phyloP scores from a whole-genome alignment of 2,113 vertebrate species.

The Chionomys nivalis region DNA sequence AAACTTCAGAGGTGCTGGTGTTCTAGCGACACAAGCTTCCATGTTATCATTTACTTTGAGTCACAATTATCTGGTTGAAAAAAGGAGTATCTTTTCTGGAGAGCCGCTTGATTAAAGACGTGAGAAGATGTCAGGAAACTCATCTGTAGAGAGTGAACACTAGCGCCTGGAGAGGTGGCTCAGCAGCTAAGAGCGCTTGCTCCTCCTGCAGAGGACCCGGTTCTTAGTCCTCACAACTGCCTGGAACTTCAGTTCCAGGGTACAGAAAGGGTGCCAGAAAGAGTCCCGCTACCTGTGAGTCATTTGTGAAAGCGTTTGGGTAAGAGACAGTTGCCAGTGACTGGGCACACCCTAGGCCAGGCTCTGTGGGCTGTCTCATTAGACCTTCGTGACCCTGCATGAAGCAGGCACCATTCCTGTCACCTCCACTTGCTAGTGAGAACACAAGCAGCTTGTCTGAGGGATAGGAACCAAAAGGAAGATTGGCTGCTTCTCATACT shows the following conservation, averaged over 20 bases:
- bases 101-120: not conserved
- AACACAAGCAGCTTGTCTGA: not conserved
- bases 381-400: not conserved
- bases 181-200: not conserved
- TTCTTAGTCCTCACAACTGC: not conserved
- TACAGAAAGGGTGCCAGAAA: not conserved
- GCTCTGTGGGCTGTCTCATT: not conserved
- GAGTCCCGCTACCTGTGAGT: not conserved
- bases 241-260: not conserved
- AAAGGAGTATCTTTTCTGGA: conserved; percentile 22
- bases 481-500: not conserved
- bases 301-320: not conserved
- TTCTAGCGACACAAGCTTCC: not conserved
- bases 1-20: not conserved
- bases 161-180: not conserved
- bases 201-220: not conserved
- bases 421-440: not conserved
- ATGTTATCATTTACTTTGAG: conserved; percentile 2
- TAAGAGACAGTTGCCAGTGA: not conserved
- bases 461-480: not conserved
- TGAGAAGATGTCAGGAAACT: not conserved
- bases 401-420: not conserved
- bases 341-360: not conserved
- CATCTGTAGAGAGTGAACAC: not conserved
- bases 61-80: not conserved